These are phyloP conservation scores for Halcyon malimbica DNA, from an alignment of 2,113 vertebrate species.

Conservation along the genomic window DNA sequence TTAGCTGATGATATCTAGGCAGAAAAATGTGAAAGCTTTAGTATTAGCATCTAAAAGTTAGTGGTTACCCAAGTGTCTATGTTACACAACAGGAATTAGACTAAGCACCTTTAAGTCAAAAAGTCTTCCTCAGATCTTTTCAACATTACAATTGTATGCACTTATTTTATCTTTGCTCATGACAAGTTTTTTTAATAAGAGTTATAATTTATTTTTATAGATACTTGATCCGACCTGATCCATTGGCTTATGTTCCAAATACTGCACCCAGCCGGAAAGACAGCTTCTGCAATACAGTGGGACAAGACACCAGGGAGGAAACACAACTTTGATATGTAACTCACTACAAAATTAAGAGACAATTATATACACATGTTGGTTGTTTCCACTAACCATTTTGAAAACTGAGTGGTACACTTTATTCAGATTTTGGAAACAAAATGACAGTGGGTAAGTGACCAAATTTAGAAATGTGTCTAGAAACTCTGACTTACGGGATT, in stretches of 20 bases:
- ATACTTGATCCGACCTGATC: slow-evolving; percentile 84
- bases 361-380: slow-evolving; percentile 24
- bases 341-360: slow-evolving; percentile 21
- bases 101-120: background rate
- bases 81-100: background rate
- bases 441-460: slow-evolving; percentile 26
- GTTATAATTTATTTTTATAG: slow-evolving; percentile 57
- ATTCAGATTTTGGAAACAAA: slow-evolving; percentile 38
- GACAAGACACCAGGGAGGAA: slow-evolving; percentile 79
- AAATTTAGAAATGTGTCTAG: slow-evolving; percentile 1
- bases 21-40: background rate
- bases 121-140: background rate
- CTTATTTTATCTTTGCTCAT: background rate
- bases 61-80: background rate
- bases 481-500: slow-evolving; percentile 29
- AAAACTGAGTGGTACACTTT: background rate
- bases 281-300: slow-evolving; percentile 74
- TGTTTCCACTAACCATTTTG: slow-evolving; percentile 51
- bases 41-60: background rate
- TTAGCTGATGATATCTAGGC: background rate
- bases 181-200: background rate
- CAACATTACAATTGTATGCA: background rate
- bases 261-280: slow-evolving; percentile 72
- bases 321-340: slow-evolving; percentile 78
- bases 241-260: slow-evolving; percentile 79